Conservation (phyloP, 2,113 vertebrate genomes). For the Vulpes ferrilata region DNA sequence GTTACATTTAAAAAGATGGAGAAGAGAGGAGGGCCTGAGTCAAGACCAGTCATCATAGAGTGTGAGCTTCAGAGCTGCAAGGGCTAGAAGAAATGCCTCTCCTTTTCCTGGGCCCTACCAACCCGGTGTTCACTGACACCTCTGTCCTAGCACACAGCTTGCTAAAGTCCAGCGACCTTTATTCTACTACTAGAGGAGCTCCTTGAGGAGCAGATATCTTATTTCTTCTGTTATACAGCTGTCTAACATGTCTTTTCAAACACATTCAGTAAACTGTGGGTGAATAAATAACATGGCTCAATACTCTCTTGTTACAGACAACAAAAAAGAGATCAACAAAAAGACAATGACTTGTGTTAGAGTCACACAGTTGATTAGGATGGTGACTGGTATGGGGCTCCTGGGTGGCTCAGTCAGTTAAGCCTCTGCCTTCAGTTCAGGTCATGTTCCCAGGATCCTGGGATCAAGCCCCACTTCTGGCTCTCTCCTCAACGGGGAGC, state of each 20-base stretch:
- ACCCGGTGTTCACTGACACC: neutral
- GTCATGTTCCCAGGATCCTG: no score
- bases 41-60: neutral
- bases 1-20: neutral
- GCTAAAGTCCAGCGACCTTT: neutral
- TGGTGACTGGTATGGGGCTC: no score
- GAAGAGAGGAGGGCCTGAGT: neutral
- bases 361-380: neutral
- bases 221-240: neutral
- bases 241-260: constrained; percentile 19
- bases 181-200: neutral
- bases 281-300: neutral
- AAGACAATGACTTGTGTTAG: neutral
- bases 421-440: no score
- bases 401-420: no score
- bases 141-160: neutral
- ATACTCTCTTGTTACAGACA: neutral
- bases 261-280: neutral
- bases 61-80: neutral
- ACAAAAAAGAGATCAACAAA: neutral
- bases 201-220: neutral
- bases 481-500: no score
- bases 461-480: no score
- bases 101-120: neutral
- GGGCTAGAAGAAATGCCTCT: rapidly evolving